Evolutionary conservation across 2,888 invertebrate species (phyloP).

Genomic region (Eledona agricola): DNA sequence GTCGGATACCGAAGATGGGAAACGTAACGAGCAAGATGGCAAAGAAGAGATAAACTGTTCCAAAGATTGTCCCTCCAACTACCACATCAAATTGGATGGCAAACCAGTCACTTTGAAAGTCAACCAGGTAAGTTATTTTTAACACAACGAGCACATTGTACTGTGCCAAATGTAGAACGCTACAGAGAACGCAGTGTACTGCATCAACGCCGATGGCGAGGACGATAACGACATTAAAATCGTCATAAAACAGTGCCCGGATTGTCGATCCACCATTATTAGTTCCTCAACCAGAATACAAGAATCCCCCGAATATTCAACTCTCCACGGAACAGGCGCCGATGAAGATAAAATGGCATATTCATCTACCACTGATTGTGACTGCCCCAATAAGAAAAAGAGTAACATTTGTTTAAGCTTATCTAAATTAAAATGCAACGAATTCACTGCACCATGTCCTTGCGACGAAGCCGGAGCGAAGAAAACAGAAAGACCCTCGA

Average conservation of each 20-base stretch:
- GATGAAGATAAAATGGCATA: conserved; percentile 11
- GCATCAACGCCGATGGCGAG: conserved; percentile 21
- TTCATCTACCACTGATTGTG: conserved; percentile 3
- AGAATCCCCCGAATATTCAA: conserved; percentile 33
- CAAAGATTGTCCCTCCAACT: conserved; percentile 7
- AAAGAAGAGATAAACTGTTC: conserved; percentile 1
- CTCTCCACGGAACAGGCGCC: conserved; percentile 35
- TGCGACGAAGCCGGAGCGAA: background rate
- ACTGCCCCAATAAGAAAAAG: background rate
- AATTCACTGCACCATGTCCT: background rate
- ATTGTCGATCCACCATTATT: conserved; percentile 35
- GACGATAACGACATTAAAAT: conserved; percentile 43
- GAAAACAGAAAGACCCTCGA: conserved; percentile 6
- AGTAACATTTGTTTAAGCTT: conserved; percentile 1
- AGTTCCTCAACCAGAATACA: conserved; percentile 16
- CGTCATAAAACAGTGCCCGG: conserved; percentile 48
- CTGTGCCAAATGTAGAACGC: too few relatives aligned
- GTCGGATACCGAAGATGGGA: conserved; percentile 6
- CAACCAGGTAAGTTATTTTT: conserved; percentile 11
- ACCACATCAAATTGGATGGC: conserved; percentile 23
- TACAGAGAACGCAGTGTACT: conserved; percentile 13
- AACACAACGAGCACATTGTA: too few relatives aligned
- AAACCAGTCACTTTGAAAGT: conserved; percentile 22
- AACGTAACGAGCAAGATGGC: too few relatives aligned
- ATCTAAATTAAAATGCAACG: conserved; percentile 3